phyloP scores from a whole-genome alignment of 1,140 invertebrate genomes.

The Calephelis nemesis region DNA sequence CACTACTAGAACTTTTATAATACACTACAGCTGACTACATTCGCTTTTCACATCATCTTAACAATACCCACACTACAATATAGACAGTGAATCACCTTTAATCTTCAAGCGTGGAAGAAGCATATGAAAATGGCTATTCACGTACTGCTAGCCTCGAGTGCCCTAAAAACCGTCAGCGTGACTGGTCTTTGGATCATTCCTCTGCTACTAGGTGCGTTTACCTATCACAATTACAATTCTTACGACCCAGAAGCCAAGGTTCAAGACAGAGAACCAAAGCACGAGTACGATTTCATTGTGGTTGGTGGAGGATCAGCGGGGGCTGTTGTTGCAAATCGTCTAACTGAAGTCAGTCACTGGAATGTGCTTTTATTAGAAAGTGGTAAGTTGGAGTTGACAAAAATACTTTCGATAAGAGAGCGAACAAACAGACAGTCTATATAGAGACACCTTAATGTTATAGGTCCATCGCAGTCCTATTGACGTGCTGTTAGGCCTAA shows the following conservation, averaged over 20 bases:
- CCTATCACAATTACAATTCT: constrained; percentile 89
- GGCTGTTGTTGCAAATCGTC: constrained; percentile 93
- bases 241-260: constrained; percentile 88
- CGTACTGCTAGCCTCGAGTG: constrained; percentile 85
- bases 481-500: too few species aligned
- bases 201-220: constrained; percentile 88
- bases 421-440: too few species aligned
- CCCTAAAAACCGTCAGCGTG: constrained; percentile 87
- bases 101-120: too few species aligned
- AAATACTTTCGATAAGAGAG: too few species aligned
- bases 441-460: too few species aligned
- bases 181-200: constrained; percentile 91
- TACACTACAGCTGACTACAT: too few species aligned
- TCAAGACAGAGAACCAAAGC: constrained; percentile 68
- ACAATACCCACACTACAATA: too few species aligned
- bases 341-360: constrained; percentile 91
- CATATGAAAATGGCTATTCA: constrained; percentile 83
- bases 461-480: too few species aligned
- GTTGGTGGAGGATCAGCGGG: constrained; percentile 96
- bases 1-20: too few species aligned
- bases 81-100: too few species aligned
- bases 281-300: constrained; percentile 91
- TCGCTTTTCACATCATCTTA: too few species aligned
- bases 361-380: constrained; percentile 93
- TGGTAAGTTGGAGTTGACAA: constrained; percentile 42